Conservation (phyloP, 2,113 vertebrate genomes). For the Tricholaema leucomelas region DNA sequence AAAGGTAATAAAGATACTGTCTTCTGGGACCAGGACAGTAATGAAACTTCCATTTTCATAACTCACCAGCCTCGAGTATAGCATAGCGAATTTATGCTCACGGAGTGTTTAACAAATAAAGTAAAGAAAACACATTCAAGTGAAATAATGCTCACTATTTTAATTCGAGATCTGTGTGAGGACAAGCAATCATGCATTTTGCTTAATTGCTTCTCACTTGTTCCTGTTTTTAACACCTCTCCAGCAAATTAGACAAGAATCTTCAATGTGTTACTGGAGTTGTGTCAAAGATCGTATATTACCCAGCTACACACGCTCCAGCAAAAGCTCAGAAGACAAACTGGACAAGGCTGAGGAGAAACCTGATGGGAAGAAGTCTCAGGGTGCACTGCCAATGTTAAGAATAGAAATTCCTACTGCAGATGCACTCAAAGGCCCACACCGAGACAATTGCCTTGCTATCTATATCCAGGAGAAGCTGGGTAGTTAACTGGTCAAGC, state of each 20-base stretch:
- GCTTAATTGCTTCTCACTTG: slow-evolving; percentile 73
- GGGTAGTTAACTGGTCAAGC: too few species aligned
- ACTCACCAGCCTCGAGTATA: slow-evolving; percentile 36
- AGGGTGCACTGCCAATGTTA: not conserved
- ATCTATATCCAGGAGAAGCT: not conserved
- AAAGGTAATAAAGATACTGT: slow-evolving; percentile 61
- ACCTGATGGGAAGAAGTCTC: not conserved
- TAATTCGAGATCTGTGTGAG: slow-evolving; percentile 9
- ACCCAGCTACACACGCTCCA: not conserved
- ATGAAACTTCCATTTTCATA: slow-evolving; percentile 70
- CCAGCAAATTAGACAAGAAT: slow-evolving; percentile 61
- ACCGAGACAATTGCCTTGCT: not conserved
- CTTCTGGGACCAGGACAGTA: slow-evolving; percentile 55
- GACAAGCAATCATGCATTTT: slow-evolving; percentile 66
- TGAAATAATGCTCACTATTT: slow-evolving; percentile 50
- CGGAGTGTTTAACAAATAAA: slow-evolving; percentile 68
- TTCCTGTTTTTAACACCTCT: slow-evolving; percentile 55
- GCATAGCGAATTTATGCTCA: slow-evolving; percentile 61
- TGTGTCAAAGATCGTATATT: slow-evolving; percentile 56
- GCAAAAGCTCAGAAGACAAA: slow-evolving; percentile 23
- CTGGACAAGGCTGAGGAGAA: not conserved
- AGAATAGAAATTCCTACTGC: not conserved
- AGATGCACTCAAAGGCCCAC: not conserved
- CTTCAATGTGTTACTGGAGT: slow-evolving; percentile 44
- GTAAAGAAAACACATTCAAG: slow-evolving; percentile 5